phyloP scores from a whole-genome alignment of 2,113 vertebrate genomes.

The Noctilio leporinus region DNA sequence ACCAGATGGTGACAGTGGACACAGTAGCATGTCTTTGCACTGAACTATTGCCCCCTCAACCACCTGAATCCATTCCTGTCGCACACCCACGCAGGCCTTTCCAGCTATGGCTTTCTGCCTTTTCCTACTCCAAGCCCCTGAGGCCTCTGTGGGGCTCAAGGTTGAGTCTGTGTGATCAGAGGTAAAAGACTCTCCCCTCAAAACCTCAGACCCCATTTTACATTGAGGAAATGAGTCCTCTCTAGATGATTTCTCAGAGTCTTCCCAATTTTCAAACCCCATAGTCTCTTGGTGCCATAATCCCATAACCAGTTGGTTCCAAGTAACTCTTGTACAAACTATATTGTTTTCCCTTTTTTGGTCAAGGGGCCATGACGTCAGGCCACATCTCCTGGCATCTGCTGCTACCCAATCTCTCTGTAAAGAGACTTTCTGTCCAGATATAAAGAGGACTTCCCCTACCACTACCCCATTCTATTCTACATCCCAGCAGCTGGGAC shows the following conservation, averaged over 20 bases:
- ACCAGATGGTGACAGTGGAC: neutral
- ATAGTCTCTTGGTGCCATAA: neutral
- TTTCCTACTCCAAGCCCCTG: neutral
- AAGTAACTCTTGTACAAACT: neutral
- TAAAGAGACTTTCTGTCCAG: neutral
- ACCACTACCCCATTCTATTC: neutral
- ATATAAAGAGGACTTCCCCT: neutral
- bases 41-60: neutral
- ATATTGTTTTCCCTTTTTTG: neutral
- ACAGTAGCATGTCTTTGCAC: accelerated
- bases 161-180: neutral
- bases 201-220: neutral
- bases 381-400: neutral
- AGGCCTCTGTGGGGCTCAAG: neutral
- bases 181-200: neutral
- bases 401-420: neutral
- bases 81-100: neutral
- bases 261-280: neutral
- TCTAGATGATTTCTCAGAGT: neutral
- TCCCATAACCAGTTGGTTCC: neutral
- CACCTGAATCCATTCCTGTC: neutral
- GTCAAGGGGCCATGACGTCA: neutral
- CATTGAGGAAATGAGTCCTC: neutral
- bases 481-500: neutral
- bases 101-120: neutral